Percentiles rank a stretch among this genome's conserved stretches.
phyloP scores from a whole-genome alignment of 2,888 invertebrate genomes.

The Danaus chrysippus region DNA sequence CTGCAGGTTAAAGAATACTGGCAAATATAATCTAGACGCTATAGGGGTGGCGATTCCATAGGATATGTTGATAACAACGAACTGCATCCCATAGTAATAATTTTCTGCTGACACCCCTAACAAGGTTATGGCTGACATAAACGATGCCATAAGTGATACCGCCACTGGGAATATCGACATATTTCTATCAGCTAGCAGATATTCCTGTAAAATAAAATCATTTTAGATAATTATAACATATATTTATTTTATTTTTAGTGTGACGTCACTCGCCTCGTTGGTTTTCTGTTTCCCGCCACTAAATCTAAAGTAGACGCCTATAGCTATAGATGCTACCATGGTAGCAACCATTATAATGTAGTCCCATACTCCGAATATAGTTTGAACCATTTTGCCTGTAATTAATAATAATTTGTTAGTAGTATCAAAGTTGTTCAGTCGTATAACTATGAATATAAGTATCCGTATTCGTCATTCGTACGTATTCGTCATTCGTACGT shows the following conservation, averaged over 20 bases:
- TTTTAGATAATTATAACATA: too few relatives aligned
- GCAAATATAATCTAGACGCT: conserved; percentile 87
- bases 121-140: conserved; percentile 93
- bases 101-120: conserved; percentile 94
- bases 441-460: too few relatives aligned
- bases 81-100: conserved; percentile 90
- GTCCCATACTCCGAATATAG: conserved; percentile 83
- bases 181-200: conserved; percentile 88
- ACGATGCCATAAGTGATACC: conserved; percentile 95
- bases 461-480: too few relatives aligned
- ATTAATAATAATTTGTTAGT: not conserved
- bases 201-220: conserved; percentile 80
- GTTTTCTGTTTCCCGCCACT: conserved; percentile 92
- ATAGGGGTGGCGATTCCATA: conserved; percentile 88
- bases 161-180: conserved; percentile 90
- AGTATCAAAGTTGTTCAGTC: too few relatives aligned
- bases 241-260: not conserved
- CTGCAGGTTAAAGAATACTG: conserved; percentile 91
- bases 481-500: too few relatives aligned
- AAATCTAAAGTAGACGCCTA: conserved; percentile 91
- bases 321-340: conserved; percentile 84
- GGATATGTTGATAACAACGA: conserved; percentile 87
- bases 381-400: conserved; percentile 43
- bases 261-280: conserved; percentile 78
- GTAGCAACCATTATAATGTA: conserved; percentile 86